Base-by-base conservation (phyloP, 1,140 invertebrate genomes). In the Araneus ventricosus region DNA sequence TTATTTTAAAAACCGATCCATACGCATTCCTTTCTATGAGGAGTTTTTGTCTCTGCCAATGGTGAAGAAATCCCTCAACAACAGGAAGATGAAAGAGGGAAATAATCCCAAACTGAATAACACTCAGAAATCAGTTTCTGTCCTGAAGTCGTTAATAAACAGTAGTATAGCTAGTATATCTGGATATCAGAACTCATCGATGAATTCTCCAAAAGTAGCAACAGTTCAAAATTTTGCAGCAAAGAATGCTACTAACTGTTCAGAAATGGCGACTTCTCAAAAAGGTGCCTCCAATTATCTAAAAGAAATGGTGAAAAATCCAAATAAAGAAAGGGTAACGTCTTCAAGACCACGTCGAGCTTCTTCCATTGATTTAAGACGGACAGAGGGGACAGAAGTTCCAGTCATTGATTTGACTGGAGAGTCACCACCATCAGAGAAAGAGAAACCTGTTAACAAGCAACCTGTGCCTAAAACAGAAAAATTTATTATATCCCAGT, bases 391-490 rank as follows among this genome's bases (percentile, higher is more conserved):
- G 8, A 39, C 27, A 45, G 34, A 82, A 22, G 75, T 89, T 22
- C 67, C 88, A 30, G 10, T 80, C n/a, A 37, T 80, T 34, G 88
- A 90, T 80, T 24, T 90, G 1, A 90, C 88, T 24, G 67, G 30
- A 20, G 70, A 90, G 17, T 39, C 59, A 17, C 30, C 67, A 17
- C 27, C 70, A 57, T n/a, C n/a, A n/a, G n/a, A n/a, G n/a, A n/a
- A n/a, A n/a, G 52, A 59, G 34, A 30, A 80, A 39, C 6, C 75
- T 24, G 82, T 27, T 27, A 4, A n/a, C 82, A 45, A 84, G n/a
- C 14, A 52, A 45, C 27, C 41, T 30, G n/a, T 45, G 37, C 82
- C 41, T 41, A 39, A 37, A 17, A 45, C 79, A 39, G 37, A 22
- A 37, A 10, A 24, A 75, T 27, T 41, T n/a, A 37, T 41, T 0